phyloP scores from a whole-genome alignment of 2,797 vertebrate species.

The Pangasius sanitwongsei region DNA sequence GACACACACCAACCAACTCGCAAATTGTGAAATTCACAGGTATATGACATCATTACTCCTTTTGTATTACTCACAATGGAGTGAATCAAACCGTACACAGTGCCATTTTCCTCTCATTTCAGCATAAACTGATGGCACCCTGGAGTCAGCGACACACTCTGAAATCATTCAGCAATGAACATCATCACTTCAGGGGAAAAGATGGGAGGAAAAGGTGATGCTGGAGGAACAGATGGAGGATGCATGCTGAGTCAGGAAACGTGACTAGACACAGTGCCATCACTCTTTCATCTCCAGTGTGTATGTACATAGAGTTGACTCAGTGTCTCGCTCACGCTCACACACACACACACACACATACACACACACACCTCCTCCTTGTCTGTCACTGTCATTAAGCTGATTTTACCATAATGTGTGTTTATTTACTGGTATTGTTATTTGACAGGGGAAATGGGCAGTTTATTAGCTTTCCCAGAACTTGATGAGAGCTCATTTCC shows the following conservation, averaged over 20 bases:
- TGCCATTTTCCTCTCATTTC: constrained; percentile 9
- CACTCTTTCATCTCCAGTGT: neutral
- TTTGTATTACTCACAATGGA: neutral
- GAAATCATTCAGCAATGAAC: constrained; percentile 17
- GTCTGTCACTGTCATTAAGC: constrained; percentile 1
- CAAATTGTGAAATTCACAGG: neutral
- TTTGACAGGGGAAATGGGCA: neutral
- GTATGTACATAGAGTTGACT: neutral
- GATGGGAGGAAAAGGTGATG: constrained; percentile 5
- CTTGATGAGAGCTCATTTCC: neutral
- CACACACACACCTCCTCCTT: neutral
- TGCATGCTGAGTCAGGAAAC: constrained; percentile 44
- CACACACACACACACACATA: neutral
- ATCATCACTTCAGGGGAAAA: constrained; percentile 8
- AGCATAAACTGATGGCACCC: neutral
- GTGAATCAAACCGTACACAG: neutral
- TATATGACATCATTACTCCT: neutral
- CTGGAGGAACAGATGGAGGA: constrained; percentile 39
- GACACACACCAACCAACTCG: neutral
- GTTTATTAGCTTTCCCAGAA: constrained; percentile 16
- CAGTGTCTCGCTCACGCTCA: neutral
- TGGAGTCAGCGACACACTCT: constrained; percentile 2
- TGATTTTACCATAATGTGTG: neutral
- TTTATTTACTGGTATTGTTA: constrained; percentile 9
- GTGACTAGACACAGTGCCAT: constrained; percentile 21